Conservation (phyloP, 1,140 invertebrate genomes). For the Paramacrobiotus metropolitanus region DNA sequence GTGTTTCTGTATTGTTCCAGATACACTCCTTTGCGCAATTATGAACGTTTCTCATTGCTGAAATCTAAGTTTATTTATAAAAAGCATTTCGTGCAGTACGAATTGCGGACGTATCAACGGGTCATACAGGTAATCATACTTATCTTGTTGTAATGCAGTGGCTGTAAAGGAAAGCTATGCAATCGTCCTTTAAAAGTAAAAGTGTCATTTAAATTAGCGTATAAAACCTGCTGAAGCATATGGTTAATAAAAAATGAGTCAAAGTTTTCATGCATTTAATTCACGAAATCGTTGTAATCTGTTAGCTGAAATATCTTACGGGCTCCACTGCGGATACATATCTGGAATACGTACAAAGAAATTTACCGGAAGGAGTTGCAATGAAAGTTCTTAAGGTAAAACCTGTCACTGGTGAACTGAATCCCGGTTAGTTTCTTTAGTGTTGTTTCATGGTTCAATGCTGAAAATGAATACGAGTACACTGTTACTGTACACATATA, state of each 20-base stretch:
- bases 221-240: slow-evolving; percentile 2
- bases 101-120: slow-evolving; percentile 71
- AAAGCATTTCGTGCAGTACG: slow-evolving; percentile 85
- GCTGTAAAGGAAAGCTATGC: too few relatives aligned
- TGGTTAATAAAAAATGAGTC: neutral
- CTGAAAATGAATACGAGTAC: too few relatives aligned
- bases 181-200: too few relatives aligned
- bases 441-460: too few relatives aligned
- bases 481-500: too few relatives aligned
- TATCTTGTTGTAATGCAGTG: too few relatives aligned
- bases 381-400: slow-evolving; percentile 72
- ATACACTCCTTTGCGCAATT: slow-evolving; percentile 40
- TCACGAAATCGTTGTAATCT: slow-evolving; percentile 4
- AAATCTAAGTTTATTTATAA: slow-evolving; percentile 74
- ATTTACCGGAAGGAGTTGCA: slow-evolving; percentile 85
- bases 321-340: slow-evolving; percentile 84
- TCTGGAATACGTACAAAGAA: slow-evolving; percentile 84
- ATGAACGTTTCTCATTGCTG: slow-evolving; percentile 50
- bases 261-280: neutral
- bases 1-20: slow-evolving; percentile 32
- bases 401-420: too few relatives aligned
- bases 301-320: slow-evolving; percentile 40
- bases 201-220: too few relatives aligned
- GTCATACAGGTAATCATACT: slow-evolving; percentile 43
- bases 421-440: too few relatives aligned